Evolutionary conservation across 1,140 invertebrate genomes (phyloP), one percentile per base, ranked within the genome.

Genomic region (Laupala kohalensis): DNA sequence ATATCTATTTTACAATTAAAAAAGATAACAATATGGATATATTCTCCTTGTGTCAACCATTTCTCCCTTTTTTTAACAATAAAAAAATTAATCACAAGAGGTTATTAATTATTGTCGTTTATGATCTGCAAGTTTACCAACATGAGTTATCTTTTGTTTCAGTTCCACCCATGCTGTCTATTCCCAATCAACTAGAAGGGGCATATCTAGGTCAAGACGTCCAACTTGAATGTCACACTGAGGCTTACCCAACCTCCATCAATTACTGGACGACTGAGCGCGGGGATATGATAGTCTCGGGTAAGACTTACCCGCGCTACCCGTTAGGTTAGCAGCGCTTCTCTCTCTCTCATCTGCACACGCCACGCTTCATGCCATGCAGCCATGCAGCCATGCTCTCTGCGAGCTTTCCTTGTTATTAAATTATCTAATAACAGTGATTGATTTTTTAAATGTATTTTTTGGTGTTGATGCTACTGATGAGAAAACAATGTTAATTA

Each of bases 131-230:
- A n/a, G n/a, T n/a, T n/a, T n/a, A 19, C 37, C 19, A 53, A 53
- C 1, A 0, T 4, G 4, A 19, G 19, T 9, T 53, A 19, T 66
- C 4, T 70, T 65, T 73, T 74, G 72, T 80, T 80, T 5, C 78
- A 93, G 92, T 94, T 86, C 91, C 91, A n/a, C 91, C 92, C 37
- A 93, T 92, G 91, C 83, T 93, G 75, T 90, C 90, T 64, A 93
- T 93, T 78, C 90, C 90, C 64, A 92, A 93, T 83, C 91, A 93
- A 80, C 82, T 94, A 77, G 91, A 92, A 79, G 91, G 88, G 25
- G 91, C 91, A 70, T 90, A 92, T 78, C 80, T 92, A 69, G 91
- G 91, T 13, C 90, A 93, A 80, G 89, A 93, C 80, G 90, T 93
- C 6, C 86, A 87, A 15, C 80, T 94, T 25, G 91, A 93, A 79